Base-by-base conservation (phyloP, 1,140 invertebrate species). In the Ceratitis capitata region DNA sequence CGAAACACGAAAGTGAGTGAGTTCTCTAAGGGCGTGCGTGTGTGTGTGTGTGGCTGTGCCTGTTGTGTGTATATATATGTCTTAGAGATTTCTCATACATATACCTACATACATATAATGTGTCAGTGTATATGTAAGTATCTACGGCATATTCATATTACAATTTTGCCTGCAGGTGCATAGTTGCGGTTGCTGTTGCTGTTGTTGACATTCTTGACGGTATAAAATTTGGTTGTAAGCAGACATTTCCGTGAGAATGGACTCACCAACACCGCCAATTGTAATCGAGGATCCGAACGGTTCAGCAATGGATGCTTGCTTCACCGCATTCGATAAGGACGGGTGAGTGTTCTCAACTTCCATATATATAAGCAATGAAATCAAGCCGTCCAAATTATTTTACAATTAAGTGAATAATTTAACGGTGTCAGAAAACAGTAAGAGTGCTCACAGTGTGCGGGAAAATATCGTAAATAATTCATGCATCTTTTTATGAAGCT, bases 291-390 rank as follows among this genome's bases (percentile, higher is more conserved):
- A 93, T 90, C 91, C 89, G 86, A 92, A 91, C 89, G 92, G 93
- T 88, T 89, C 92, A 92, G 94, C 94, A 92, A 97, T 97, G 96
- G 96, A 97, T 92, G 96, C 96, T 87, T 97, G 96, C 92, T 97
- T 97, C 92, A 94, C 95, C 89, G 96, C 96, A 85, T 97, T 97
- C 92, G 96, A 97, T 93, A 96, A 97, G 92, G 96, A 97, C 93
- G 94, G 94, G 94, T 95, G 92, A 92, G 93, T 93, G 69, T 45
- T 78, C 6, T 39, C 5, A 78, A 23, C 26, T 69, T 35, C 51
- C 4, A 6, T 32, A 19, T 35, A n/a, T n/a, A n/a, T n/a, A n/a
- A n/a, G 14, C 26, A 69, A 69, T 35, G 39, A 69, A 26, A n/a
- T n/a, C n/a, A n/a, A n/a, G n/a, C n/a, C n/a, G n/a, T n/a, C n/a